Percentiles rank a stretch among this genome's conserved stretches.
These are phyloP conservation scores for Lagocephalus sceleratus DNA, from an alignment of 2,797 vertebrate genomes.

Conservation along the genomic window DNA sequence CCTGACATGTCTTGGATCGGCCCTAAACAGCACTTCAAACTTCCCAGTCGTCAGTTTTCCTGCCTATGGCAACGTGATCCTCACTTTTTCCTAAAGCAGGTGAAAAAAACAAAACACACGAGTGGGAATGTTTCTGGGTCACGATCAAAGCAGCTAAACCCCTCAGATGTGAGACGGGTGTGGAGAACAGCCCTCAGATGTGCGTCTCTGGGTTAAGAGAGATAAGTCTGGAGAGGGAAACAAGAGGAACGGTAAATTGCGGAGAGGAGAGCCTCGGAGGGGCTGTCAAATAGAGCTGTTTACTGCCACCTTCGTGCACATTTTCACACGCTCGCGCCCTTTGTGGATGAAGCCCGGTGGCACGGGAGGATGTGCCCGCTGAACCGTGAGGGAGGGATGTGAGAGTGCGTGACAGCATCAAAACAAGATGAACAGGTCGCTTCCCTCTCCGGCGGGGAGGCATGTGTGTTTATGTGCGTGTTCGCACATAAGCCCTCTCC, in stretches of 20 bases:
- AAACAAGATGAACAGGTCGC: constrained; percentile 43
- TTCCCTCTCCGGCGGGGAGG: constrained; percentile 16
- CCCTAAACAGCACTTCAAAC: constrained; percentile 15
- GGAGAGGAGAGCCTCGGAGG: constrained; percentile 12
- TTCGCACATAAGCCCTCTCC: constrained; percentile 34
- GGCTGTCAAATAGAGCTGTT: constrained; percentile 8
- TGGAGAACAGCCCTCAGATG: constrained; percentile 23
- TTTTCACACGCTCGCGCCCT: constrained; percentile 9
- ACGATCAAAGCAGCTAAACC: constrained; percentile 32
- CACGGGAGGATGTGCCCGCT: constrained; percentile 9
- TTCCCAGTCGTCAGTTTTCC: constrained; percentile 21
- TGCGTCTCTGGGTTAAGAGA: constrained; percentile 7
- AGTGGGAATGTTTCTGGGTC: constrained; percentile 23
- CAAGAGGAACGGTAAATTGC: constrained; percentile 1
- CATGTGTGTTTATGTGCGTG: constrained; percentile 17
- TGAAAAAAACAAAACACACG: constrained; percentile 46
- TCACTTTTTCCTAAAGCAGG: constrained; percentile 20
- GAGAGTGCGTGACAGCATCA: constrained; percentile 33
- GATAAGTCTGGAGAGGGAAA: not conserved
- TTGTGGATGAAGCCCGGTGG: not conserved
- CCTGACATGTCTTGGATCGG: constrained; percentile 20
- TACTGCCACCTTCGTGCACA: not conserved
- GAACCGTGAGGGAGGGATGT: constrained; percentile 7
- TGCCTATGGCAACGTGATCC: constrained; percentile 11
- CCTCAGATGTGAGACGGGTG: constrained; percentile 9